Conservation (phyloP, 2,797 vertebrate genomes). For the Falco rusticolus region DNA sequence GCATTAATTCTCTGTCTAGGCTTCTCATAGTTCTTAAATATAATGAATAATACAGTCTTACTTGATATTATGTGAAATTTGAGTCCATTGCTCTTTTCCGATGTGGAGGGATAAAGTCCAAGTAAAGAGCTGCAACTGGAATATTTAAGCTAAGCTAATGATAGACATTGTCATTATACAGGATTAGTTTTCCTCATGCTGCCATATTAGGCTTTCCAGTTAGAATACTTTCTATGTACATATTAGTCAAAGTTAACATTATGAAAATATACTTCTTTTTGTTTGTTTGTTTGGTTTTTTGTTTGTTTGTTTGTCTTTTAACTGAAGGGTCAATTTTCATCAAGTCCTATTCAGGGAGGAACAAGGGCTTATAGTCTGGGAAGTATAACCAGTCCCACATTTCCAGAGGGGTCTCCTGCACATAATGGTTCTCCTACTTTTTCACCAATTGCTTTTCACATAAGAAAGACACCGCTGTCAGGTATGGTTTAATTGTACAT, state of each 20-base stretch:
- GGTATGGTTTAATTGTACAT: constrained; percentile 70
- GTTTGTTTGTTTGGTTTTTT: background rate
- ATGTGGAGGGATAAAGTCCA: background rate
- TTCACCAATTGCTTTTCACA: constrained; percentile 86
- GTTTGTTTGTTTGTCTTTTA: background rate
- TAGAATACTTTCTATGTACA: background rate
- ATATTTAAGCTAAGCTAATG: background rate
- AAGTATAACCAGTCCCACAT: constrained; percentile 85
- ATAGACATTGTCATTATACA: background rate
- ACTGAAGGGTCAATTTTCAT: constrained; percentile 92
- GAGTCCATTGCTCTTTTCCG: background rate
- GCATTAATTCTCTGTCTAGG: background rate
- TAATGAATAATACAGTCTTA: background rate
- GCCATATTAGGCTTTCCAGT: background rate
- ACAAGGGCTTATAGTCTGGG: constrained; percentile 89
- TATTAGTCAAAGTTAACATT: background rate
- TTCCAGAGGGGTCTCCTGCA: constrained; percentile 82
- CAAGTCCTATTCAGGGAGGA: constrained; percentile 91
- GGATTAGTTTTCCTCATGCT: background rate
- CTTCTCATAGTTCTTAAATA: background rate
- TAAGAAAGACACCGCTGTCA: constrained; percentile 83
- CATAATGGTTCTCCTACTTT: constrained; percentile 84
- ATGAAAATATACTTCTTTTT: background rate
- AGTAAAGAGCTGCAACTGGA: background rate
- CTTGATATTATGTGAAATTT: background rate